Base-by-base conservation (phyloP, 2,888 invertebrate genomes). In the Xylophagus ater region DNA sequence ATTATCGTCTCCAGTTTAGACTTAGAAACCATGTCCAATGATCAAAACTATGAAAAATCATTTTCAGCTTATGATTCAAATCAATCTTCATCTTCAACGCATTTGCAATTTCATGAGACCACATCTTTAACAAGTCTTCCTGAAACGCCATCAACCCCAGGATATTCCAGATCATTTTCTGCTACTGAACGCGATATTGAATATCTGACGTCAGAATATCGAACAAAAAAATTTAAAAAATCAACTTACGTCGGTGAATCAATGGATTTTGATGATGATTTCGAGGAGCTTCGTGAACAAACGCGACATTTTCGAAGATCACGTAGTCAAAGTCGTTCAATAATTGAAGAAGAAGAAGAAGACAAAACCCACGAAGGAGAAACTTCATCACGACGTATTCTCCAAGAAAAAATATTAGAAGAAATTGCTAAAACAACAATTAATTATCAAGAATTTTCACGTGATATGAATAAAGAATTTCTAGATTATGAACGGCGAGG, bases 211-310 rank as follows among this genome's bases (percentile, higher is more conserved):
- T 49, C 53, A 2, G 57, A 60, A 36, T 35, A 38, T 30, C 24
- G 30, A 35, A 19, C 18, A 13, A 40, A 35, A 23, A 14, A 23
- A 1, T 61, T 59, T 10, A 59, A 60, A 37, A 53, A 63, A 2
- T 63, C 63, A n/a, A 60, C 57, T 1, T 62, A 62, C 29, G 60
- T 57, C 1, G 63, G 61, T 0, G 60, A 62, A 26, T 63, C 64
- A 1, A 37, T 59, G 37, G 63, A 63, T 39, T 47, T 52, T 26
- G 43, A 44, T 4, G 47, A 49, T 9, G 49, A 59, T 12, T 50
- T 52, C 34, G 59, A 60, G 21, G 57, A 54, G 21, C 31, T 62
- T 23, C 51, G 59, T 0, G 58, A 57, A 14, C 51, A 53, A 19
- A 55, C 56, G 1, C 53, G 58, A 3, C 51, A 52, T 10, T 63